Evolutionary conservation across 2,797 vertebrate species (phyloP), one percentile per base, ranked within the genome.

Genomic region (Podarcis lilfordi): DNA sequence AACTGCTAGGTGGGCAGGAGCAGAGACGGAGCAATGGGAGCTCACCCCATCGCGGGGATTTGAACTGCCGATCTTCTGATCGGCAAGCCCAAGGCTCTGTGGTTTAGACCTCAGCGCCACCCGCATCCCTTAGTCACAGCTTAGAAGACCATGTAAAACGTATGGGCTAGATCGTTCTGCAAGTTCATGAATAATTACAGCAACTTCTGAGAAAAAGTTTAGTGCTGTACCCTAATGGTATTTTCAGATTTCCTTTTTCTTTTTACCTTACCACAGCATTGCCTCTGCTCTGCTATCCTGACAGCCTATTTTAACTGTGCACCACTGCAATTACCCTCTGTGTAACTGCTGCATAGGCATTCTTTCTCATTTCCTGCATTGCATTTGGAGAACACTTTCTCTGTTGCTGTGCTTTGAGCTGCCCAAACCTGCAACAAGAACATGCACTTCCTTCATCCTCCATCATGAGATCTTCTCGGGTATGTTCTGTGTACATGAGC

Each of bases 61-160:
- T 1, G 8, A 43, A 43, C 43, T 9, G 8, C 43, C 43, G 1
- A 43, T 8, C 43, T 43, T 8, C 43, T 43, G 43, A 43, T 43
- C 0, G 43, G 43, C 43, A 43, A 43, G 43, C 43, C 43, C 43
- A 2, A 43, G 43, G 43, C 43, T 43, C 43, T 43, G 43, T 43
- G 43, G 43, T 43, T 43, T 43, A 43, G 43, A 43, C 43, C 43
- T 2, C 43, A 43, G 43, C 1, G 43, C 43, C 43, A 43, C 43
- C 43, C 1, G 8, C 2, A 2, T 43, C 43, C 43, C 43, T 87
- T 19, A 19, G 35, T n/a, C 35, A 91, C 23, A 69, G 29, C 84
- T 88, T 64, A 90, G 40, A 87, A 17, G 82, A 92, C 89, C 74
- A 78, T 90, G 35, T 84, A 87, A 40, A 27, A 90, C 80, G 90